These are phyloP conservation scores for Bellardia bayeri DNA, from an alignment of 2,888 invertebrate genomes.

Conservation along the genomic window DNA sequence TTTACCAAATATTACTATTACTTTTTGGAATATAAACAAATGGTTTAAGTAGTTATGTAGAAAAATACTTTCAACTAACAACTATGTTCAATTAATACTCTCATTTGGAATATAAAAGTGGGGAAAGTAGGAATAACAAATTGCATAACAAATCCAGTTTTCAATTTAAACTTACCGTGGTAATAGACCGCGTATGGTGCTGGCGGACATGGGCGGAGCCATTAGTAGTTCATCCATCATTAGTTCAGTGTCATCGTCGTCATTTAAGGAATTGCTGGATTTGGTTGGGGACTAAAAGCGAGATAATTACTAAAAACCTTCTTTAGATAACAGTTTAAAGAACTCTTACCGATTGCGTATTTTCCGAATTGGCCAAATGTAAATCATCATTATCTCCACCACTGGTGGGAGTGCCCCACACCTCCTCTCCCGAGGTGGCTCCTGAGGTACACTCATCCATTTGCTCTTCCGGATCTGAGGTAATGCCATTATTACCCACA, in stretches of 20 bases:
- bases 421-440: constrained; percentile 93
- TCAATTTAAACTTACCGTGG: constrained; percentile 85
- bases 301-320: not conserved
- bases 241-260: constrained; percentile 91
- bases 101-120: too few relatives aligned
- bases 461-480: constrained; percentile 87
- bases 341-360: constrained; percentile 87
- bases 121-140: not conserved
- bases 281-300: constrained; percentile 86
- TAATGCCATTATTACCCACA: constrained; percentile 64
- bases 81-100: constrained; percentile 7
- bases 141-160: not conserved
- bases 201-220: constrained; percentile 91
- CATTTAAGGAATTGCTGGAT: constrained; percentile 88
- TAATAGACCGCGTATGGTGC: constrained; percentile 88
- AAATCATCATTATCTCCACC: constrained; percentile 93
- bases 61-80: constrained; percentile 14
- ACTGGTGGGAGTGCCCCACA: constrained; percentile 95
- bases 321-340: not conserved
- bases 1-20: constrained; percentile 63
- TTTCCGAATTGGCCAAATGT: constrained; percentile 87
- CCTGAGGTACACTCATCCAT: constrained; percentile 91
- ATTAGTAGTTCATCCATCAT: constrained; percentile 93
- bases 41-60: constrained; percentile 11
- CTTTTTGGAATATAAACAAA: constrained; percentile 48